Evolutionary conservation across 2,797 vertebrate species (phyloP), one percentile per base, ranked within the genome.

Genomic region (Benthosema pterotum): DNA sequence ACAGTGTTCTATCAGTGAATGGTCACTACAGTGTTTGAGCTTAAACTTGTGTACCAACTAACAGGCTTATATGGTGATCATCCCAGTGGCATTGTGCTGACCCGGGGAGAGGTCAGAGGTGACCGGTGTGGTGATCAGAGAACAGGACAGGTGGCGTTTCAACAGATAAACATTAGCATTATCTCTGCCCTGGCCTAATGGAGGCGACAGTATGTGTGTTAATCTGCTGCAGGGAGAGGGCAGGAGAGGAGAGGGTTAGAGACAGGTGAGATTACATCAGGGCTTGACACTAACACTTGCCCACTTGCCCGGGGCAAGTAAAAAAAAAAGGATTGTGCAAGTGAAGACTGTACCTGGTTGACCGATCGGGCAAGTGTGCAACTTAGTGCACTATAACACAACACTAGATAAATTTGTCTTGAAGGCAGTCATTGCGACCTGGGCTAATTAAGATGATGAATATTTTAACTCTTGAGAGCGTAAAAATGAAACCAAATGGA

Each of bases 11-110:
- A n/a, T n/a, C n/a, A n/a, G n/a, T n/a, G n/a, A n/a, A n/a, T n/a
- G n/a, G n/a, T n/a, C n/a, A n/a, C n/a, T n/a, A 5, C 42, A 19
- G 56, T 53, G 65, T 60, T 77, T 38, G 47, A 75, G 77, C 70
- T 83, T 86, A 78, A 66, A 83, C 75, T 80, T 82, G 76, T 83
- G 80, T 82, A n/a, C n/a, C n/a, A n/a, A n/a, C n/a, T n/a, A 88
- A 87, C 52, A 7, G 75, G 79, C 61, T 80, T 87, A 83, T 83
- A 71, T 8, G n/a, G n/a, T n/a, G n/a, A 48, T 25, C 57, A 62
- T 80, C 71, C 14, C 64, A 63, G 60, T 56, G 42, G 65, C 50
- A 61, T 87, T 74, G 75, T 66, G 57, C 63, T 57, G 22, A 75
- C 59, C 17, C 17, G 4, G n/a, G 17, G 22, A 59, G 52, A 79